phyloP scores from a whole-genome alignment of 1,140 invertebrate species.

The Contarinia nasturtii region DNA sequence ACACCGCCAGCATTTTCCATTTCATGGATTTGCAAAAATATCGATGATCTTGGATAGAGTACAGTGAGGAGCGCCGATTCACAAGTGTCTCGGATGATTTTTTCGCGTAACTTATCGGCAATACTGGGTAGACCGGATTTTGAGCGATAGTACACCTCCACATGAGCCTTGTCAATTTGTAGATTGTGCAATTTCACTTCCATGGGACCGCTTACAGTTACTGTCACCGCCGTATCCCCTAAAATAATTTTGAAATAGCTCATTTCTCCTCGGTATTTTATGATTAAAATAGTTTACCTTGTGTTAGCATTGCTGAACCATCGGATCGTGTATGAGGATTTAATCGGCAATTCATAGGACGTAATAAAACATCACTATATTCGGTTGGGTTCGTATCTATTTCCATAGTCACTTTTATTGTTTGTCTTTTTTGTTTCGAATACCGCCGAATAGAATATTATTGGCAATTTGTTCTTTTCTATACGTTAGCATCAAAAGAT shows the following conservation, averaged over 20 bases:
- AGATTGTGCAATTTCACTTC: slow-evolving; percentile 62
- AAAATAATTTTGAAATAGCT: slow-evolving; percentile 15
- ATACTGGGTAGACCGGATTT: slow-evolving; percentile 57
- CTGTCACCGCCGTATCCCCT: slow-evolving; percentile 59
- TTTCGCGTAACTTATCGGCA: slow-evolving; percentile 52
- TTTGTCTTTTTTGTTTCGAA: no score
- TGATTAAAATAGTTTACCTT: slow-evolving; percentile 35
- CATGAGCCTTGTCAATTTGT: slow-evolving; percentile 50
- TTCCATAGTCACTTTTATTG: no score
- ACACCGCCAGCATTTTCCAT: slow-evolving; percentile 69
- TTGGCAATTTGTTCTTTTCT: no score
- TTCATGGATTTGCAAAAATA: slow-evolving; percentile 68
- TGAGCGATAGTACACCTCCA: slow-evolving; percentile 59
- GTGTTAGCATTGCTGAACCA: slow-evolving; percentile 52
- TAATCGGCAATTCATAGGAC: slow-evolving; percentile 41
- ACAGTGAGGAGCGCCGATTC: slow-evolving; percentile 46
- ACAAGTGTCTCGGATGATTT: slow-evolving; percentile 52
- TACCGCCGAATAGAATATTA: no score
- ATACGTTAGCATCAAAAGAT: no score
- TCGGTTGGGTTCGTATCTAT: no score
- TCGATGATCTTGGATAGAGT: slow-evolving; percentile 55
- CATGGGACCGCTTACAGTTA: slow-evolving; percentile 64
- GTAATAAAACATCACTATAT: background rate
- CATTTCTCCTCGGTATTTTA: slow-evolving; percentile 2
- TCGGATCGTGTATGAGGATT: slow-evolving; percentile 48